A percentile compares a stretch with the other conserved stretches of the same genome.
These are phyloP conservation scores for Ammospiza caudacuta DNA, from an alignment of 2,113 vertebrate genomes.

Conservation along the genomic window DNA sequence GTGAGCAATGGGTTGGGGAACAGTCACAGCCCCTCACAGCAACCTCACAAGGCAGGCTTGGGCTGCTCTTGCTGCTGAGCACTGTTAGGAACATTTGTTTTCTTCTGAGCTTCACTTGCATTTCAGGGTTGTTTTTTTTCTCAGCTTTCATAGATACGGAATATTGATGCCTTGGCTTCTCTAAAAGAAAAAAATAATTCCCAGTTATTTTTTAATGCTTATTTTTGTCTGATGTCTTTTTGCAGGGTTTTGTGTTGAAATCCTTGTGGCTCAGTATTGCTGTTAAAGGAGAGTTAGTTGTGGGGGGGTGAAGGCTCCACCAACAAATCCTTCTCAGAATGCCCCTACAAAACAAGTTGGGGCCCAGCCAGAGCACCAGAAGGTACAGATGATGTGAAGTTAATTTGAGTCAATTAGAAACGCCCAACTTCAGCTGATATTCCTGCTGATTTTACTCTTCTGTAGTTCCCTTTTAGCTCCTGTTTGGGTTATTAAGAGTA, in stretches of 20 bases:
- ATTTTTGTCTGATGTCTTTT: background rate
- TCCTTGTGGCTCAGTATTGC: background rate
- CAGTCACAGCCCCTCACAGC: background rate
- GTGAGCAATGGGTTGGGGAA: background rate
- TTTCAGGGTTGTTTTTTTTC: background rate
- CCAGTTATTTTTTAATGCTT: background rate
- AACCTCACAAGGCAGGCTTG: accelerated
- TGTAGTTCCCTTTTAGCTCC: background rate
- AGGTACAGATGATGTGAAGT: background rate
- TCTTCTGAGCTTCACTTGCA: background rate
- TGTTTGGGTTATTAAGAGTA: background rate
- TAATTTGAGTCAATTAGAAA: slow-evolving; percentile 15
- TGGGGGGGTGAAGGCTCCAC: accelerated
- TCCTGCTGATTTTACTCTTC: background rate
- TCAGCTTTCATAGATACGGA: background rate
- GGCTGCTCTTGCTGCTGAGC: background rate
- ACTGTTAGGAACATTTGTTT: background rate
- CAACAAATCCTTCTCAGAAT: background rate
- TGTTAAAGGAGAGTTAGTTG: background rate
- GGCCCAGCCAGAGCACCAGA: background rate
- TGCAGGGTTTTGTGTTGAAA: background rate
- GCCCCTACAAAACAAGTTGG: background rate
- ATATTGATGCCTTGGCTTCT: background rate
- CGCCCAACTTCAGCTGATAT: background rate
- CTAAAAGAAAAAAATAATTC: background rate